Evolutionary conservation across 2,113 vertebrate genomes (phyloP).

Genomic region (Centropristis striata): DNA sequence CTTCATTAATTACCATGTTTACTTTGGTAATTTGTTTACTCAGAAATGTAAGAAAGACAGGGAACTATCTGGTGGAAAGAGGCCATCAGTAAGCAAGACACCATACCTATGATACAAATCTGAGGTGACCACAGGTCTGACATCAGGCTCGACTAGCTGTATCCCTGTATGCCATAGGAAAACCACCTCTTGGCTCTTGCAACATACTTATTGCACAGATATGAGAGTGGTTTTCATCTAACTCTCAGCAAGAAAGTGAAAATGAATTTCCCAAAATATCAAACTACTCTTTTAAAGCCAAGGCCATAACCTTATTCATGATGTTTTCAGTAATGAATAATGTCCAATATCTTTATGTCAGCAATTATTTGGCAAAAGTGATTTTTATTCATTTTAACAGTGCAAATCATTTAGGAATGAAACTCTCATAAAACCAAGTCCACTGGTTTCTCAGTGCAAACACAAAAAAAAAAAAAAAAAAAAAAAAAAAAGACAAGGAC

Average conservation of each 20-base stretch:
- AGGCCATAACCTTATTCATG: neutral
- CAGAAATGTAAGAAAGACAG: neutral
- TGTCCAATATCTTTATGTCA: neutral
- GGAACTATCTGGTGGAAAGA: neutral
- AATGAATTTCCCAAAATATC: neutral
- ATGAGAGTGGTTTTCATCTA: neutral
- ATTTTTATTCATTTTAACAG: neutral
- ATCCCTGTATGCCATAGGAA: neutral
- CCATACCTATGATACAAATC: neutral
- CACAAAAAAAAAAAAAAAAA: slow-evolving; percentile 17
- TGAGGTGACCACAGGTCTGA: too few species aligned
- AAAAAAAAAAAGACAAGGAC: slow-evolving; percentile 13
- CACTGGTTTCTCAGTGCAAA: slow-evolving; percentile 1
- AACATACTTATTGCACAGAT: neutral
- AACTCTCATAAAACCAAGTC: slow-evolving; percentile 19
- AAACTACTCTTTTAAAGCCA: neutral
- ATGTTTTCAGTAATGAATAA: neutral
- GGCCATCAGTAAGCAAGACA: neutral
- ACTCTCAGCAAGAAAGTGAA: neutral
- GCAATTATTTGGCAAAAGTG: neutral
- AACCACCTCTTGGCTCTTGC: neutral
- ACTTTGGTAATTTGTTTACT: too few species aligned
- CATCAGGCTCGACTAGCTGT: neutral
- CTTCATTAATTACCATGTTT: too few species aligned
- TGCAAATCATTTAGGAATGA: slow-evolving; percentile 8